Base-by-base conservation (phyloP, 2,888 invertebrate species). In the Cryptocheilus praepositus region DNA sequence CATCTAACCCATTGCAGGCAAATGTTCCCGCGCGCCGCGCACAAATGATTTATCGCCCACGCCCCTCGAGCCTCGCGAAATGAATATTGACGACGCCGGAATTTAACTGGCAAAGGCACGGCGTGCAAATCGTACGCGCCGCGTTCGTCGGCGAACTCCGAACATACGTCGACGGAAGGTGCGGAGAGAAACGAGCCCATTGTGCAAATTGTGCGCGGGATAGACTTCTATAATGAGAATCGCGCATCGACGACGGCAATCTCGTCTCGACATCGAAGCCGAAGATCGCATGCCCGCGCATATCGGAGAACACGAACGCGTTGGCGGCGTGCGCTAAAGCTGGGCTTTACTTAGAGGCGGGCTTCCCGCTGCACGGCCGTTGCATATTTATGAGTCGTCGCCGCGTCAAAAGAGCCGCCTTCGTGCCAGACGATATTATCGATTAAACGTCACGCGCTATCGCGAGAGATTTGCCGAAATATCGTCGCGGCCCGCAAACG, bases 301-400 rank as follows among this genome's bases (percentile, higher is more conserved):
- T 52, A 67, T 67, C 65, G 67, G 36, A 63, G 63, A 53, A 64
- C 59, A 36, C 36, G 36, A 36, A 11, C 36, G 36, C 36, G 36
- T 36, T 11, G 36, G 25, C 25, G 25, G 25, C 25, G 25, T 25
- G 25, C 25, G 25, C 25, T 25, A 71, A 71, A 70, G 77, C 71
- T 69, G 67, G n/a, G 72, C 74, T 79, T 74, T 74, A 74, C 70
- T 79, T 72, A 67, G 67, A 71, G 64, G 62, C 67, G 65, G 61
- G 70, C 74, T 77, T 70, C 71, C 67, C 66, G 13, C 36, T 36
- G 64, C 69, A 68, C 65, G 63, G 52, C 49, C 67, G 69, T 77
- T 83, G 78, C 80, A 83, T 83, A 83, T 83, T 83, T 82, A 83
- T 81, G 80, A 83, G 73, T 75, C 61, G 66, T 70, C 71, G 61